Evolutionary conservation across 2,797 vertebrate genomes (phyloP).

Genomic region (Ciconia nigra): DNA sequence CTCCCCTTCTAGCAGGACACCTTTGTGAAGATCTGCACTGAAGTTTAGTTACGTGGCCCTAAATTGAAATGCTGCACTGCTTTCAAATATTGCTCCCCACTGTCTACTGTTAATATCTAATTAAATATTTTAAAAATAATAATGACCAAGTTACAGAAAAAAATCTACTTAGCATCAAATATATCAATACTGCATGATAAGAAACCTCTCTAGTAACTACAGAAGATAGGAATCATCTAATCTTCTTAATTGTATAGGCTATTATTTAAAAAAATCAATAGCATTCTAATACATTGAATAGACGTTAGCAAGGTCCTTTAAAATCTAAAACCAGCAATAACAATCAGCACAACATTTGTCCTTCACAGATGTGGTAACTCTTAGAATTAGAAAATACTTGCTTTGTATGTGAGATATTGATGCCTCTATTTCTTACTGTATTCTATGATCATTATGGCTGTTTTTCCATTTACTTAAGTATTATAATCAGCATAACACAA

Average conservation of each 20-base stretch:
- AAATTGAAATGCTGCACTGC: neutral
- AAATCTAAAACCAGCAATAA: neutral
- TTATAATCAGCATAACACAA: neutral
- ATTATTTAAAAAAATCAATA: slow-evolving; percentile 17
- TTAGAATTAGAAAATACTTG: neutral
- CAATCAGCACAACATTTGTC: neutral
- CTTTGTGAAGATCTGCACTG: neutral
- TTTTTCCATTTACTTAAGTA: neutral
- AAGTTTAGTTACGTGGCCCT: neutral
- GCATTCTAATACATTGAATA: neutral
- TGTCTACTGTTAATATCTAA: neutral
- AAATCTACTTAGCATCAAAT: slow-evolving; percentile 40
- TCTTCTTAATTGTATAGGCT: slow-evolving; percentile 42
- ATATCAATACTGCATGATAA: neutral
- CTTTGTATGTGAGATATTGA: neutral
- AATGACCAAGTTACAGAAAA: slow-evolving; percentile 29
- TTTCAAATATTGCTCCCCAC: neutral
- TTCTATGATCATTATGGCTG: neutral
- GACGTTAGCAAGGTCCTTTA: neutral
- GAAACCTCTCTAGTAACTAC: slow-evolving; percentile 25
- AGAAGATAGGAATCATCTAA: slow-evolving; percentile 35
- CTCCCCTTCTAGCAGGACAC: neutral
- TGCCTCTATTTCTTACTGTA: neutral
- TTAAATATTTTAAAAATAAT: neutral
- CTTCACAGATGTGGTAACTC: neutral